A percentile compares a stretch with the other conserved stretches of the same genome.
These are phyloP conservation scores for Hippolais icterina DNA, from an alignment of 2,113 vertebrate species.

Conservation along the genomic window DNA sequence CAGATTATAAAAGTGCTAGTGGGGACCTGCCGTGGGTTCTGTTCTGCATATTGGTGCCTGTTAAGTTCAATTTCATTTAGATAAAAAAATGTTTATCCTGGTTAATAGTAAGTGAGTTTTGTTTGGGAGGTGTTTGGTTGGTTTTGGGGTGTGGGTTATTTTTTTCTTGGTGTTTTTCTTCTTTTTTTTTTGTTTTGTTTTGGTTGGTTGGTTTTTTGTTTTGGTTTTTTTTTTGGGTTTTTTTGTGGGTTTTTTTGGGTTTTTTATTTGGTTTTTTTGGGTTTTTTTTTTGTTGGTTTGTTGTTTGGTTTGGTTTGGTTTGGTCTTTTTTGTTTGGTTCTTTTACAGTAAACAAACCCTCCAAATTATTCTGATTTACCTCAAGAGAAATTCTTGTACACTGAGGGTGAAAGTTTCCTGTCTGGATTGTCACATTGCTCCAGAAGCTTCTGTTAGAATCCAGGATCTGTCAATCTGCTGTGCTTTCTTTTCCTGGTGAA, in stretches of 20 bases:
- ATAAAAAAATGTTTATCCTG: neutral
- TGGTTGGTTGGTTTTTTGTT: no score
- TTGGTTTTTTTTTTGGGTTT: no score
- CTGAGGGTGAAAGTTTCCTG: neutral
- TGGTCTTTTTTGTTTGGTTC: neutral
- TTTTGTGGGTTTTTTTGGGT: neutral
- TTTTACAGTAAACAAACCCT: neutral
- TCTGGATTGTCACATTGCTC: neutral
- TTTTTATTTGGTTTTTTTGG: rapidly evolving
- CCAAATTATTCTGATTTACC: neutral
- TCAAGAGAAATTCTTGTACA: neutral
- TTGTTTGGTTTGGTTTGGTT: no score
- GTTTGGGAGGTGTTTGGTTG: neutral
- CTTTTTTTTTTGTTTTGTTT: no score
- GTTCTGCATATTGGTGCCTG: neutral
- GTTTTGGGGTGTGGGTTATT: neutral
- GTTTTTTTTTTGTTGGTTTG: neutral
- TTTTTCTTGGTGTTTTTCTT: no score
- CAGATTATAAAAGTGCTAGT: neutral
- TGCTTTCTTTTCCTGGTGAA: neutral
- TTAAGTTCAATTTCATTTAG: neutral
- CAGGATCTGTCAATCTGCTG: neutral
- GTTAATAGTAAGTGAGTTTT: neutral
- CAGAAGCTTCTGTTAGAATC: neutral
- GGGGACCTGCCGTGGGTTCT: neutral